Conservation (phyloP, 2,888 invertebrate species). For the Steinernema hermaphroditum region DNA sequence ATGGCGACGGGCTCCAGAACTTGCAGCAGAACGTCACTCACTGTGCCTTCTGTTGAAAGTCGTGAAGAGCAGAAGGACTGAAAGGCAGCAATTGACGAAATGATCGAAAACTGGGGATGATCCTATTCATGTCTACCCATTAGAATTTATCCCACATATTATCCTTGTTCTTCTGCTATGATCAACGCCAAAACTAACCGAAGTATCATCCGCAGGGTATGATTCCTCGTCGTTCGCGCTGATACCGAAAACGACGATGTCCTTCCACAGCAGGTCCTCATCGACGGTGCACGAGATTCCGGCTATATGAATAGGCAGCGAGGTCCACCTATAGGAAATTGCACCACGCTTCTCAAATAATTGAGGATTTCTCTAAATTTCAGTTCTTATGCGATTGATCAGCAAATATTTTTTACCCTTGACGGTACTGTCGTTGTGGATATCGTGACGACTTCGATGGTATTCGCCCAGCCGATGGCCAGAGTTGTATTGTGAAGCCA, state of each 20-base stretch:
- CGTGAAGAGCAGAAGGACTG: constrained; percentile 28
- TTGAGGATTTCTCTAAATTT: background rate
- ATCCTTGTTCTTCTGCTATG: no score
- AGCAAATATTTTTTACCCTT: constrained; percentile 1
- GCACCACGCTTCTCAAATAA: constrained; percentile 5
- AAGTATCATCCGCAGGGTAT: constrained; percentile 1
- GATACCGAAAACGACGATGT: constrained; percentile 59
- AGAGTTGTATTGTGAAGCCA: constrained; percentile 56
- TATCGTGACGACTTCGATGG: constrained; percentile 52
- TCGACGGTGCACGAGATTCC: constrained; percentile 56
- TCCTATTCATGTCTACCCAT: no score
- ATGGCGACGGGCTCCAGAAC: constrained; percentile 36
- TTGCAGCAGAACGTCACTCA: constrained; percentile 1
- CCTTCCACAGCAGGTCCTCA: constrained; percentile 44
- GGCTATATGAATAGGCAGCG: constrained; percentile 39
- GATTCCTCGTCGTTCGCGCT: constrained; percentile 42
- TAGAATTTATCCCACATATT: no score
- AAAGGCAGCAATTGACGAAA: background rate
- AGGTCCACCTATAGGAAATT: constrained; percentile 14
- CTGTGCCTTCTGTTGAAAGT: background rate
- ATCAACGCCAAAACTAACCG: no score
- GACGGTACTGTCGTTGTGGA: constrained; percentile 25
- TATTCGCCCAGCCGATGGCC: constrained; percentile 65
- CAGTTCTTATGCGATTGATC: background rate
- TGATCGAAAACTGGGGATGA: no score